Conservation (phyloP, 2,888 invertebrate species). For the Junonia oenone region DNA sequence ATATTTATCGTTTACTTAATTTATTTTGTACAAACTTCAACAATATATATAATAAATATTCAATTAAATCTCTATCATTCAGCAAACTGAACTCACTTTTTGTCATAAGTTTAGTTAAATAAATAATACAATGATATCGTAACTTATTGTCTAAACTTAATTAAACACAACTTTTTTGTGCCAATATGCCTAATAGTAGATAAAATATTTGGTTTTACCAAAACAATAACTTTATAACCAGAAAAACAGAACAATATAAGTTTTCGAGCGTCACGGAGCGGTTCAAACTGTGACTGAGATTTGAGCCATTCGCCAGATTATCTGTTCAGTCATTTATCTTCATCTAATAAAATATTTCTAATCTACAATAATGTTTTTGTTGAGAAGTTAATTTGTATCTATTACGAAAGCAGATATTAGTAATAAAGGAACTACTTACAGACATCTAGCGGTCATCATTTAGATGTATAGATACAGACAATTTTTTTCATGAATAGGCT, state of each 20-base stretch:
- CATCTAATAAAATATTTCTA: constrained; percentile 7
- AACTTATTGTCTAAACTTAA: constrained; percentile 81
- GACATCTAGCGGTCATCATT: background rate
- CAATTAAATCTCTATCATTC: constrained; percentile 80
- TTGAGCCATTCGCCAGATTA: constrained; percentile 8
- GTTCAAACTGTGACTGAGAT: constrained; percentile 20
- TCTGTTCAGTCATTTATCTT: constrained; percentile 16
- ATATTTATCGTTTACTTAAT: constrained; percentile 81
- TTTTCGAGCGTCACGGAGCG: constrained; percentile 29
- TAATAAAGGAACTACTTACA: constrained; percentile 7
- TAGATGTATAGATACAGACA: background rate
- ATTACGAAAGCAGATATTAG: constrained; percentile 10
- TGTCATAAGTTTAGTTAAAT: constrained; percentile 75
- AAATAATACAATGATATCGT: constrained; percentile 74
- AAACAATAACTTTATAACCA: constrained; percentile 40
- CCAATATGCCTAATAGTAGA: constrained; percentile 78
- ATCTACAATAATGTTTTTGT: constrained; percentile 1
- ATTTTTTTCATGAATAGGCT: background rate
- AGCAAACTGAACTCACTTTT: constrained; percentile 80
- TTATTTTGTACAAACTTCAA: constrained; percentile 82
- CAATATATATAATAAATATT: constrained; percentile 81
- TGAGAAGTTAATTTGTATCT: constrained; percentile 3
- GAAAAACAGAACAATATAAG: constrained; percentile 34
- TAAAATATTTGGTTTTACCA: constrained; percentile 75
- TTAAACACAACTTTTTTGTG: constrained; percentile 80